These are phyloP conservation scores for Acrocera orbiculus DNA, from an alignment of 2,888 invertebrate species.

Conservation along the genomic window DNA sequence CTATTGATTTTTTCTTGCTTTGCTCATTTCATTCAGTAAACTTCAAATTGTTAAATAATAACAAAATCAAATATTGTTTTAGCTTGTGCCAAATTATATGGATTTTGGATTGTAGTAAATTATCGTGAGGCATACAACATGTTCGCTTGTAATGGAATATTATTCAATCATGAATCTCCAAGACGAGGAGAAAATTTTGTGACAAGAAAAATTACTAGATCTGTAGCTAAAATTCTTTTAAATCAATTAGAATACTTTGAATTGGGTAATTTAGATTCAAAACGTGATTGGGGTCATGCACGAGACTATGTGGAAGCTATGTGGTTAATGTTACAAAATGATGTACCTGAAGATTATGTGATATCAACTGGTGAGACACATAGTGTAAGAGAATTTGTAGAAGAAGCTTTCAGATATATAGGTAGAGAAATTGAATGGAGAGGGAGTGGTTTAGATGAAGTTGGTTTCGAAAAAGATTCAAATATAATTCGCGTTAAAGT, in stretches of 20 bases:
- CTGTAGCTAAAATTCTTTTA: conserved; percentile 88
- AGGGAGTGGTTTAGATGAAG: conserved; percentile 69
- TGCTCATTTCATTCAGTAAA: too few species aligned
- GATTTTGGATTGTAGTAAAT: conserved; percentile 90
- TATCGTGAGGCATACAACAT: conserved; percentile 90
- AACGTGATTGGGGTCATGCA: conserved; percentile 97
- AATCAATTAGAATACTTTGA: conserved; percentile 73
- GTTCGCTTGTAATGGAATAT: conserved; percentile 89
- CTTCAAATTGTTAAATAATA: too few species aligned
- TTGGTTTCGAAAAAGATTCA: conserved; percentile 45
- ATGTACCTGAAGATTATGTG: conserved; percentile 85
- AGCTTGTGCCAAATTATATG: conserved; percentile 93
- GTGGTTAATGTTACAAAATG: conserved; percentile 98
- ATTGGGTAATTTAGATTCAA: conserved; percentile 87
- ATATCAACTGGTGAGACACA: conserved; percentile 91
- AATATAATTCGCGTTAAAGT: conserved; percentile 66
- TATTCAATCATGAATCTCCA: conserved; percentile 95
- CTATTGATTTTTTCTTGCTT: neutral
- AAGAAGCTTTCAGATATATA: conserved; percentile 70
- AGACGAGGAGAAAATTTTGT: conserved; percentile 95
- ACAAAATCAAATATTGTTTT: conserved; percentile 9
- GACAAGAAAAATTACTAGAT: conserved; percentile 92
- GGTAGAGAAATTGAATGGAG: conserved; percentile 72
- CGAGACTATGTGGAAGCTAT: conserved; percentile 97
- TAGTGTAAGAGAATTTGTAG: conserved; percentile 93